Base-by-base conservation (phyloP, 1,140 invertebrate species). In the Olivierus martensii region DNA sequence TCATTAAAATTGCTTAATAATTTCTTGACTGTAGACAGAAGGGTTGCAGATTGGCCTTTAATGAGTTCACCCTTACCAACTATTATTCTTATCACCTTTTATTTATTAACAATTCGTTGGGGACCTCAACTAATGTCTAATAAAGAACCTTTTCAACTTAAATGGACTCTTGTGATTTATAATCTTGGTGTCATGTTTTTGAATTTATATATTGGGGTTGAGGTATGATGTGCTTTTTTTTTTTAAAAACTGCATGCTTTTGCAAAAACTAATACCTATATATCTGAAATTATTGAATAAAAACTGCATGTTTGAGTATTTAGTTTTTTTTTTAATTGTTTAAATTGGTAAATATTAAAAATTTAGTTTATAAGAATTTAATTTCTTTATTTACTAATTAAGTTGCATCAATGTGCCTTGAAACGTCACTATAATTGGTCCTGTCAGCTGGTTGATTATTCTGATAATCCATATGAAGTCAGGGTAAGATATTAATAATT, bases 111-210 rank as follows among this genome's bases (percentile, higher is more conserved):
- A 55, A 85, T 91, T 10, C 82, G 77, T 75, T 69, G 77, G 18
- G 87, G 85, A n/a, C 86, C 87, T 34, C 83, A 79, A 65, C 59
- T 86, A 17, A 91, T 92, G 88, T 78, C 76, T 64, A 80, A 83
- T 56, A 71, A 83, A 51, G 77, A 80, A 69, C 79, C 89, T 0
- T 82, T 87, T 62, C 77, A 82, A 61, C 69, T 92, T 36, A 83
- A 79, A 43, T 80, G 77, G 73, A 66, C 83, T 3, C 69, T 95
- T 42, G 77, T 93, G 52, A 76, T 81, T 3, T 93, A 94, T 67
- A 95, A 93, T 67, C 69, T 90, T 56, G 71, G 77, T 6, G 87
- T 93, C 79, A 82, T 86, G 41, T 67, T 74, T 21, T 75, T 93
- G 15, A 94, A 93, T 69, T 76, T 79, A 4, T 89, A 91, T 65